These are phyloP conservation scores for Pipistrellus kuhlii DNA, from an alignment of 2,797 vertebrate genomes.

Conservation along the genomic window DNA sequence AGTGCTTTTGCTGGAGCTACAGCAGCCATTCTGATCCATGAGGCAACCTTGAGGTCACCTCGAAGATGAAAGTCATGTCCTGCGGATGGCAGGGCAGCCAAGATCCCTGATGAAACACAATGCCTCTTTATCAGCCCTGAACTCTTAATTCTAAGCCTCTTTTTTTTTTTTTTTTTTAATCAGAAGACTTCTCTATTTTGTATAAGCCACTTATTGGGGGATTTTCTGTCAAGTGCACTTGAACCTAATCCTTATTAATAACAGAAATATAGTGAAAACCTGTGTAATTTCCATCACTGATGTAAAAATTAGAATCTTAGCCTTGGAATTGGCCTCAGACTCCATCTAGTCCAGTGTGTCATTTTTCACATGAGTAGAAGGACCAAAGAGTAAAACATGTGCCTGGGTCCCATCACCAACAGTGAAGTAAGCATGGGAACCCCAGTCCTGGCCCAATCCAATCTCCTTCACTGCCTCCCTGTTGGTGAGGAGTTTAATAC, in stretches of 20 bases:
- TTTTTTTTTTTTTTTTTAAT: not conserved
- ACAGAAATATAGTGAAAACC: not conserved
- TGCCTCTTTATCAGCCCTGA: not conserved
- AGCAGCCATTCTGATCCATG: slow-evolving; percentile 14
- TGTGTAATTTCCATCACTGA: not conserved
- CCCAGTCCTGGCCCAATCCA: not conserved
- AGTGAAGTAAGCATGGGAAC: not conserved
- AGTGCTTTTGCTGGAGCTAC: not conserved
- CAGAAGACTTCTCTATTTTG: slow-evolving; percentile 12
- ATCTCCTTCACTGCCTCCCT: not conserved
- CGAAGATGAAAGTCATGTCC: not conserved
- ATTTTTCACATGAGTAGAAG: not conserved
- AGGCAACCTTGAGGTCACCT: slow-evolving; percentile 11
- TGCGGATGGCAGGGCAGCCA: not conserved
- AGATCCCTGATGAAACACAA: not conserved
- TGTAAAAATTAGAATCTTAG: slow-evolving; percentile 1
- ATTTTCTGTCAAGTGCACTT: not conserved
- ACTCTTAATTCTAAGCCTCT: not conserved
- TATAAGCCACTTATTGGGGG: not conserved
- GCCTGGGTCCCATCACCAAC: not conserved
- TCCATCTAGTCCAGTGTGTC: not conserved
- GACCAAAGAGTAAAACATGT: not conserved
- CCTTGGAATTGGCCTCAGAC: not conserved
- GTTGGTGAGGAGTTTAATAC: not conserved
- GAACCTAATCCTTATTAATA: not conserved